Base-by-base conservation (phyloP, 2,888 invertebrate species). In the Callinectes sapidus region DNA sequence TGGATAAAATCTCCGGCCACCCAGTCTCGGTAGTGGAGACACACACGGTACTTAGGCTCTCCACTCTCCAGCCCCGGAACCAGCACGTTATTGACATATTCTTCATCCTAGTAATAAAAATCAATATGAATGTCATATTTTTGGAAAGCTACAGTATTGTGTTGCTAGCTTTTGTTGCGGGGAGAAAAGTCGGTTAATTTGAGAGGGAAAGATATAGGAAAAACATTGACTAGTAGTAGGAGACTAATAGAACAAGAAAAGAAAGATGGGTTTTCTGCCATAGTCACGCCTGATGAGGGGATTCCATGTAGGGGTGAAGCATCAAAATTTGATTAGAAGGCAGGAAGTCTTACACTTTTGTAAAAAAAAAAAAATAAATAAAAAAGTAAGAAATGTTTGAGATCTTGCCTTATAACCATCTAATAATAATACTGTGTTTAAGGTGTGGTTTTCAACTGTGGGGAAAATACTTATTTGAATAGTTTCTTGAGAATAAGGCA, bases 21-120 rank as follows among this genome's bases (percentile, higher is more conserved):
- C 97, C 97, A 98, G 95, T 98, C 97, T 0, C 98, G 96, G 91
- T 96, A 97, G 95, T 98, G 97, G 32, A 98, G 95, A 95, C 98
- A 98, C 13, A 98, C 95, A 95, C 97, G 97, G 95, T 97, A 97
- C 0, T 97, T 96, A 66, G 96, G 96, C 0, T 96, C 96, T 3
- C 97, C 97, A 91, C 95, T 96, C 95, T 98, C 98, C 93, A 98
- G 96, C 89, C 96, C 96, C 0, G 97, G 96, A 87, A 97, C 96
- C 94, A 98, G 95, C 94, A 97, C 96, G 35, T 97, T 96, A 0
- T 97, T 96, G 23, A 98, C 97, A 95, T 97, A 97, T 2, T 96
- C 96, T 95, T 97, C 97, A 95, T 98, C 98, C 95, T 95, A 94
- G 81, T 89, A 89, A 87, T 10, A 35, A 71, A 54, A 91, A 2